phyloP scores from a whole-genome alignment of 2,113 vertebrate genomes.

The Muntiacus muntjak region DNA sequence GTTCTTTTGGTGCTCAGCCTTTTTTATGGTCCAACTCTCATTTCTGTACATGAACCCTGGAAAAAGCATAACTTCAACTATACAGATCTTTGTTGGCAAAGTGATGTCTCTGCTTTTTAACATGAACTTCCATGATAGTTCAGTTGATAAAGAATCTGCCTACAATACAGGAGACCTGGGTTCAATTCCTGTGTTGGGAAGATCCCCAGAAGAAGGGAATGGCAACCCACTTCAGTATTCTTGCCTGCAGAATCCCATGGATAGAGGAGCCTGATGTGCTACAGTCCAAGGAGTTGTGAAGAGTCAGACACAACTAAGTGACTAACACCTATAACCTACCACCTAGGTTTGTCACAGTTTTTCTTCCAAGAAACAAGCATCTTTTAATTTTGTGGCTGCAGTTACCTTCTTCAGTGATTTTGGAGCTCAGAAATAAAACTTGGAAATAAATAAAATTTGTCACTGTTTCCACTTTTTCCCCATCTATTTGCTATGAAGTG shows the following conservation, averaged over 20 bases:
- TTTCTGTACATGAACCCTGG: background rate
- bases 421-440: background rate
- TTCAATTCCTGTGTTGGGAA: background rate
- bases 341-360: background rate
- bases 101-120: background rate
- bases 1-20: background rate
- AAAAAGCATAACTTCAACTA: background rate
- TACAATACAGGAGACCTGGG: background rate
- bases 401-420: background rate
- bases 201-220: background rate
- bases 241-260: background rate
- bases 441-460: background rate
- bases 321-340: background rate
- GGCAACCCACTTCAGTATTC: background rate
- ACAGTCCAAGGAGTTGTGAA: background rate
- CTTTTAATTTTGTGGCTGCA: background rate
- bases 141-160: background rate
- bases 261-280: background rate
- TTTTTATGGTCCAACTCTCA: background rate
- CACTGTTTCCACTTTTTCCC: background rate
- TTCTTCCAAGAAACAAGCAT: background rate
- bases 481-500: background rate
- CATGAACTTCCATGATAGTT: background rate
- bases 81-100: background rate
- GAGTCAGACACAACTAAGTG: background rate